Evolutionary conservation across 2,113 vertebrate genomes (phyloP), one percentile per base, ranked within the genome.

Genomic region (Macroglossus sobrinus): DNA sequence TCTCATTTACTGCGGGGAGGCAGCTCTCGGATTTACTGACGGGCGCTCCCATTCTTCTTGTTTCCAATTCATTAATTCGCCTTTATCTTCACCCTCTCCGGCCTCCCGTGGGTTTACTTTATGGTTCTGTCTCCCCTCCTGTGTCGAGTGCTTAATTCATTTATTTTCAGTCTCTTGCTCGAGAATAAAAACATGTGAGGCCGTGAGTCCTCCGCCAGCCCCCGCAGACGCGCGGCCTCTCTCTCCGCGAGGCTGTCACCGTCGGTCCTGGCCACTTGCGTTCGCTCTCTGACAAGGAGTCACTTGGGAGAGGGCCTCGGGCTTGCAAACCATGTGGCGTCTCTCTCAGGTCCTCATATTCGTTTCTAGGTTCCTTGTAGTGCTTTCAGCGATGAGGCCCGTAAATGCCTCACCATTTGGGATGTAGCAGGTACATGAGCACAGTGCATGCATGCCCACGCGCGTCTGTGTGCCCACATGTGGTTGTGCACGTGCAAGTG

Each of bases 11-110:
- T 95, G n/a, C 64, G 82, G 59, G 80, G 96, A 85, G 24, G 55
- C 33, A 2, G 96, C 89, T 50, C 82, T 57, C 90, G 76, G 96
- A 95, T 97, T 97, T 93, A 89, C 94, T n/a, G 90, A 80, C 14
- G 59, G 74, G 35, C 10, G 19, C 68, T 45, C 88, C 91, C 63
- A 74, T 97, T 95, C 82, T 93, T 95, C 96, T 95, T 61, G 84
- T 98, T 97, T 96, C 95, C 96, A 95, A 95, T 96, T 95, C 97
- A 96, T 97, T 97, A 96, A 96, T 95, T 76, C 22, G 33, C 90
- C 90, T 86, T 85, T 95, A 94, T 96, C 97, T 92, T 21, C 4
- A 3, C n/a, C 82, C 82, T 55, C 78, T 84, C 94, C 96, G 55
- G 82, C 89, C 95, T 82, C 97, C 91, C 9, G 30, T 35, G 95